Percentiles rank a stretch among this genome's conserved stretches.
These are phyloP conservation scores for Leptinotarsa defecta DNA, from an alignment of 1,140 invertebrate species.

Conservation along the genomic window DNA sequence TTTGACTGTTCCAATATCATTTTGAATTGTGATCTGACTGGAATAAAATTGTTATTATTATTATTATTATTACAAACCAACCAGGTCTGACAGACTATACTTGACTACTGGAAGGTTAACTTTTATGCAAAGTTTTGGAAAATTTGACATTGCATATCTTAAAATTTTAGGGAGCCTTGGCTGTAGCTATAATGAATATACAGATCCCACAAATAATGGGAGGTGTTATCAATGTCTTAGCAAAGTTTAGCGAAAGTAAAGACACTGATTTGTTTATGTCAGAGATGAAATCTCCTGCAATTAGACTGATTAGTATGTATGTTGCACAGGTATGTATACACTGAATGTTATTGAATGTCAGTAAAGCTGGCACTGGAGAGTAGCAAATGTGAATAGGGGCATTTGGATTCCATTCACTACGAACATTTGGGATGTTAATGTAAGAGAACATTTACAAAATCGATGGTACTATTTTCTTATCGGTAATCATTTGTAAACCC, in stretches of 20 bases:
- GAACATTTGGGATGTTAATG: no score
- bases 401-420: no score
- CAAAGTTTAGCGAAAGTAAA: conserved; percentile 59
- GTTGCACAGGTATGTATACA: conserved; percentile 66
- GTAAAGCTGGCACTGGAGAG: conserved; percentile 28
- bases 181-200: conserved; percentile 81
- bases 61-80: no score
- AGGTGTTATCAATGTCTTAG: conserved; percentile 76
- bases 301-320: conserved; percentile 70
- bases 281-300: conserved; percentile 69
- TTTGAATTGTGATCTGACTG: no score
- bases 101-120: neutral
- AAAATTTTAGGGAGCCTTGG: conserved; percentile 72
- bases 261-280: conserved; percentile 60
- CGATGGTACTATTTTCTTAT: no score
- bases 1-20: no score
- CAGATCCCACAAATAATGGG: conserved; percentile 79
- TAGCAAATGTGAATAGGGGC: no score
- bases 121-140: neutral
- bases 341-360: no score
- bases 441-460: no score
- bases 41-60: no score
- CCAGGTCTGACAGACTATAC: neutral
- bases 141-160: neutral
- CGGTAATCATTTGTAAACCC: no score